These are phyloP conservation scores for Harmothoe impar DNA, from an alignment of 2,888 invertebrate genomes.

Conservation along the genomic window DNA sequence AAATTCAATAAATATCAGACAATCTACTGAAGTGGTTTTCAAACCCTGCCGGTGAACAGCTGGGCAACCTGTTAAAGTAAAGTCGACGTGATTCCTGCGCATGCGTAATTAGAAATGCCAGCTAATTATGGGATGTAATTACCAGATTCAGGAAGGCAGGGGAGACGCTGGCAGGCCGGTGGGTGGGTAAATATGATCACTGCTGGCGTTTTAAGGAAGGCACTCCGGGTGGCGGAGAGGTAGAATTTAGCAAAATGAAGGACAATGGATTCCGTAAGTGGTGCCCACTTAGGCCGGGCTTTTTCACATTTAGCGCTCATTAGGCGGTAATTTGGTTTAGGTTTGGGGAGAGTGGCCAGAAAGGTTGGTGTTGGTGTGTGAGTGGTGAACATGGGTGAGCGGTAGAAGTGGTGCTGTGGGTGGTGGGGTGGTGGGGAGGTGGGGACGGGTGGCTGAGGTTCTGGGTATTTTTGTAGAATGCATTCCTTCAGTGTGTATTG, in stretches of 20 bases:
- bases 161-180: neutral
- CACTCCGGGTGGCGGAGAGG: neutral
- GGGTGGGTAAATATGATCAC: constrained; percentile 48
- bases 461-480: neutral
- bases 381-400: neutral
- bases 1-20: constrained; percentile 54
- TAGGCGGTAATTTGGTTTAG: constrained; percentile 44
- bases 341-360: constrained; percentile 45
- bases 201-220: constrained; percentile 48
- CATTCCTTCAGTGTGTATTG: neutral
- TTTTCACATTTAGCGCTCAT: constrained; percentile 55
- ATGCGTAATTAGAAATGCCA: constrained; percentile 49
- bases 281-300: constrained; percentile 43
- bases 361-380: constrained; percentile 18
- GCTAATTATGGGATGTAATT: constrained; percentile 48
- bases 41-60: constrained; percentile 12
- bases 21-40: constrained; percentile 57
- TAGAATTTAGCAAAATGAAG: constrained; percentile 52
- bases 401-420: neutral
- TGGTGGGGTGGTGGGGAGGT: neutral
- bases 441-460: neutral
- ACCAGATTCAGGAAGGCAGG: neutral
- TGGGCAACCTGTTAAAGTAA: constrained; percentile 49
- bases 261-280: constrained; percentile 55
- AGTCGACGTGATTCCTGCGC: constrained; percentile 51